Base-by-base conservation (phyloP, 2,113 vertebrate species). In the Seriola aureovittata region DNA sequence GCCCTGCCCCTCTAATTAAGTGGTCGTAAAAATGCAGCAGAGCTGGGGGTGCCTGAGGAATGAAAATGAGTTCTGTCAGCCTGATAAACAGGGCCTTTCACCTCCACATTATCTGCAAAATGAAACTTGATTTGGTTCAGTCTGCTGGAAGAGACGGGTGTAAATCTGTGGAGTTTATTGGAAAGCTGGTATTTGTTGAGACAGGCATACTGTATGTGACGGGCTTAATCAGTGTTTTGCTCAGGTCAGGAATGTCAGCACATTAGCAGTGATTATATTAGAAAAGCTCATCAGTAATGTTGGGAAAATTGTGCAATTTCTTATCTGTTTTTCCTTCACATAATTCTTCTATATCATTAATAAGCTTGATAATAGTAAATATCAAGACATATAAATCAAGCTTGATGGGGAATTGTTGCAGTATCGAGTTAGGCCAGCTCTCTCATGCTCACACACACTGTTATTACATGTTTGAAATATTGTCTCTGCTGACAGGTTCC, bases 1-100 rank as follows among this genome's bases (percentile, higher is more conserved):
- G 76, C 63, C 71, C 50, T 80, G 80, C 68, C 87, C 78, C 80
- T 84, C 85, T 90, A 92, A 93, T 93, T 93, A 89, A 91, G 84
- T 85, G 91, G 67, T 66, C 19, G 52, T 87, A 74, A 90, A 88
- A 88, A 82, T 19, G 52, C 71, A 78, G 68, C 46, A 60, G 80
- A 63, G 58, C 74, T 50, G 11, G 23, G 67, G 63, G 21, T 78
- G 82, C 63, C 38, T 5, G 11, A 46, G 71, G 42, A 81, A 73
- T 78, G 85, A 85, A 73, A 88, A 87, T 65, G 77, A 58, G 82
- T 14, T 81, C 76, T 66, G 59, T 80, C 38, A 62, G 69, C 60
- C 68, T 46, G 48, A 80, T 78, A 71, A 89, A 79, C 65, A 23
- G 17, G 48, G 32, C 62, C 82, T 78, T 62, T 82, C 66, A 73